A percentile compares a stretch with the other conserved stretches of the same genome.
Conservation (phyloP, 1,140 invertebrate species). For the Lethocerus indicus region DNA sequence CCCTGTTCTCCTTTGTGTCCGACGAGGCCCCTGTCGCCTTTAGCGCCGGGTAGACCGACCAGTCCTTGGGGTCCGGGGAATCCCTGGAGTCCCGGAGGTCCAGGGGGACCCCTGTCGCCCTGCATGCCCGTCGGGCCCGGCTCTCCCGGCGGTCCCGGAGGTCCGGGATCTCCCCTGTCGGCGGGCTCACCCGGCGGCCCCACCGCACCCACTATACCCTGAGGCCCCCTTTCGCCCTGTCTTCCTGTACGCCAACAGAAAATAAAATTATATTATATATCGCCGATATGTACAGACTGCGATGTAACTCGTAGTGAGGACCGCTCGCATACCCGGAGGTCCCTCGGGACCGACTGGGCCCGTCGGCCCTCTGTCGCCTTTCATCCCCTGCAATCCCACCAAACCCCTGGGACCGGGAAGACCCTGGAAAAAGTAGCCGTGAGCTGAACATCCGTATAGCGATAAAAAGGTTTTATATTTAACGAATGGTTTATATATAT, state of each 20-base stretch:
- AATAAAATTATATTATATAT: no score
- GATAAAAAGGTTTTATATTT: no score
- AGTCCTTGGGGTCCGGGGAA: constrained; percentile 42
- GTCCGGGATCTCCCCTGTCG: constrained; percentile 54
- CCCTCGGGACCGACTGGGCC: constrained; percentile 46
- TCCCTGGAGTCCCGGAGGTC: constrained; percentile 47
- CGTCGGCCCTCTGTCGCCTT: constrained; percentile 47
- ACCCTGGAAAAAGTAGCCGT: constrained; percentile 26
- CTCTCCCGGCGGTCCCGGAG: constrained; percentile 52
- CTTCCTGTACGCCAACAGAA: constrained; percentile 32
- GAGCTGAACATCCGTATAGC: no score
- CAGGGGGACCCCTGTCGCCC: constrained; percentile 43
- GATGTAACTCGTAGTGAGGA: no score
- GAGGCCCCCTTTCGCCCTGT: constrained; percentile 48
- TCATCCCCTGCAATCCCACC: constrained; percentile 43
- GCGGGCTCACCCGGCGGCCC: constrained; percentile 60
- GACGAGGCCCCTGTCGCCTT: constrained; percentile 49
- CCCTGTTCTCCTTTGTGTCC: constrained; percentile 59
- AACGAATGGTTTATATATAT: no score
- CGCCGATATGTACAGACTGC: no score
- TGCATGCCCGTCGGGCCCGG: constrained; percentile 45
- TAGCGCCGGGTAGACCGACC: constrained; percentile 40
- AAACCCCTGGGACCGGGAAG: constrained; percentile 48
- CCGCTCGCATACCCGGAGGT: constrained; percentile 40
- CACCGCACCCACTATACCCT: constrained; percentile 43